Evolutionary conservation across 2,888 invertebrate genomes (phyloP).

Genomic region (Pachydiplax longipennis): DNA sequence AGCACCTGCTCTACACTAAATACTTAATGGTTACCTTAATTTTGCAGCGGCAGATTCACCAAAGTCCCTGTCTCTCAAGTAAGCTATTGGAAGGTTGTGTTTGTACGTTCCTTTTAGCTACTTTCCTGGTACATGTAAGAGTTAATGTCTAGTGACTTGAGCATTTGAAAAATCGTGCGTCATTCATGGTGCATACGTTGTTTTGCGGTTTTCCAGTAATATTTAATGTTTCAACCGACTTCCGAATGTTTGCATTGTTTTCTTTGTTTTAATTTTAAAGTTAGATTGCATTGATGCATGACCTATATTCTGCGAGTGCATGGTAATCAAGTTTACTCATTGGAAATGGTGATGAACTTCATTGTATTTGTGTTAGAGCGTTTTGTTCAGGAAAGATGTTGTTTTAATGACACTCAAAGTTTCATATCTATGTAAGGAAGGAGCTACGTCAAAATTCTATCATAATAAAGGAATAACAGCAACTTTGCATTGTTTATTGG

Average conservation of each 20-base stretch:
- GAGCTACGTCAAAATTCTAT: neutral
- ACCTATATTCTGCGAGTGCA: neutral
- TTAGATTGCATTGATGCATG: neutral
- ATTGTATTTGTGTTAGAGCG: constrained; percentile 37
- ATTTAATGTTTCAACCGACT: neutral
- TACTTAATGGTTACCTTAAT: constrained; percentile 34
- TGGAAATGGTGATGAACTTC: constrained; percentile 16
- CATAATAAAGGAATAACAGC: constrained; percentile 27
- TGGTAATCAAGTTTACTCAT: neutral
- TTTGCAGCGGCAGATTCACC: constrained; percentile 15
- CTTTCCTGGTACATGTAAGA: neutral
- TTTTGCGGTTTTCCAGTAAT: neutral
- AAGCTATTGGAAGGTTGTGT: constrained; percentile 1
- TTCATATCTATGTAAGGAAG: constrained; percentile 5
- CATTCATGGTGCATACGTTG: neutral
- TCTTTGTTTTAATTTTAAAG: neutral
- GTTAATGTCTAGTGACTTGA: constrained; percentile 1
- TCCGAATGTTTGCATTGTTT: neutral
- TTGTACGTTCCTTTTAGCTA: neutral
- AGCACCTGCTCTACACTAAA: constrained; percentile 30
- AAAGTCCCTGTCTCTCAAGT: constrained; percentile 12
- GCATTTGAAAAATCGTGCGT: neutral
- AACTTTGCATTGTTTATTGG: neutral
- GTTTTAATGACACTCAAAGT: neutral
- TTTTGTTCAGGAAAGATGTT: neutral